Evolutionary conservation across 2,797 vertebrate species (phyloP).

Genomic region (Oreonectes daqikongensis): DNA sequence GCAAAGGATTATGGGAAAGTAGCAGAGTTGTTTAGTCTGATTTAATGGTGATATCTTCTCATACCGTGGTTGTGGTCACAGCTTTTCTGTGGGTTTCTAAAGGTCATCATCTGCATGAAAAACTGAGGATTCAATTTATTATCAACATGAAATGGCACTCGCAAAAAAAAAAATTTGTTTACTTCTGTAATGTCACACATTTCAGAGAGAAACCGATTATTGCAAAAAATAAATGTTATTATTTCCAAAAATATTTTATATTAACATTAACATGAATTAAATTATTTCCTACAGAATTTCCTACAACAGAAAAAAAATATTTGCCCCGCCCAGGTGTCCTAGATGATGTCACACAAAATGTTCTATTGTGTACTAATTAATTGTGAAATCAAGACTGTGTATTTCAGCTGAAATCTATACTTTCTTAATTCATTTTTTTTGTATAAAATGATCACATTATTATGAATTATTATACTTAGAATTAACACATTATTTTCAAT

Average conservation of each 20-base stretch:
- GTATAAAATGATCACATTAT: too few species aligned
- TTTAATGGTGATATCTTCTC: not conserved
- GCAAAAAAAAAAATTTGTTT: constrained; percentile 12
- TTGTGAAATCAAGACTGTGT: too few species aligned
- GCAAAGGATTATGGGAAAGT: not conserved
- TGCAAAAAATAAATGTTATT: too few species aligned
- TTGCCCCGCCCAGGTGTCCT: not conserved
- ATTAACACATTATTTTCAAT: too few species aligned
- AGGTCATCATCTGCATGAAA: not conserved
- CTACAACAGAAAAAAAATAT: not conserved
- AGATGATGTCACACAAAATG: not conserved
- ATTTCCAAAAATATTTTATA: too few species aligned
- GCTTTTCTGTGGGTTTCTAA: constrained; percentile 10
- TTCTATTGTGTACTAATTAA: not conserved
- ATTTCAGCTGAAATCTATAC: too few species aligned
- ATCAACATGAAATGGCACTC: not conserved
- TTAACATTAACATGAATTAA: too few species aligned
- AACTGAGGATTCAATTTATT: not conserved
- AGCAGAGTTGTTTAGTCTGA: not conserved
- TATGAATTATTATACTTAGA: too few species aligned
- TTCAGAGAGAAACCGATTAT: not conserved
- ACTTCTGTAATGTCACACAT: not conserved
- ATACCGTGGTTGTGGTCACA: not conserved
- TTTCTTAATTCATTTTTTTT: too few species aligned
- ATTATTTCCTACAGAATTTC: too few species aligned